phyloP scores from a whole-genome alignment of 2,113 vertebrate species.

The Ophiodon elongatus region DNA sequence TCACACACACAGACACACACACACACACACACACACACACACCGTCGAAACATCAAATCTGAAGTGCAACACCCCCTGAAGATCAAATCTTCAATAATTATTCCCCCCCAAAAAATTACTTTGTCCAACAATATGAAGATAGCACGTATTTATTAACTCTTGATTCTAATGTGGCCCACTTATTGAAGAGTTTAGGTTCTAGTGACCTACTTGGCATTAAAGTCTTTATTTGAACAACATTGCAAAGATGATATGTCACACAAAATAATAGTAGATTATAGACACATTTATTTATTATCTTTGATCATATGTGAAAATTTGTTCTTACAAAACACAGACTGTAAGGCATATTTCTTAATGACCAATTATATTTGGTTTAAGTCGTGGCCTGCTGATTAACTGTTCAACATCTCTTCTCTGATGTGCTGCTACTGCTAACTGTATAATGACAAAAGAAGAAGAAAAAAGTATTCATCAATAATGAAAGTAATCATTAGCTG shows the following conservation, averaged over 20 bases:
- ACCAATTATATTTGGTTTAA: constrained; percentile 9
- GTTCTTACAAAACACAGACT: constrained; percentile 4
- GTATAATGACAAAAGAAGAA: no score
- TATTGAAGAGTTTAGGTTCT: no score
- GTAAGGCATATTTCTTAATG: neutral
- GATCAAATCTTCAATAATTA: neutral
- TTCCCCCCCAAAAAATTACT: no score
- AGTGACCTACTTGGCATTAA: no score
- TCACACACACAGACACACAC: neutral
- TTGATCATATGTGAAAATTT: constrained; percentile 9
- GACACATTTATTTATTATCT: neutral
- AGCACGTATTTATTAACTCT: no score
- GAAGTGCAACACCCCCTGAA: neutral
- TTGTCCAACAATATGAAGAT: neutral
- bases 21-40: neutral
- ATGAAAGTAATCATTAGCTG: constrained; percentile 1
- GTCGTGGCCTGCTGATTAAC: neutral
- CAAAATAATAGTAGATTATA: neutral
- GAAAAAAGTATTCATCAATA: neutral
- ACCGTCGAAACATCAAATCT: neutral
- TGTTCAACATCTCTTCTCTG: neutral
- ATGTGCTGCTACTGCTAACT: neutral
- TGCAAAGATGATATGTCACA: constrained; percentile 10
- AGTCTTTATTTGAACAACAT: constrained; percentile 41
- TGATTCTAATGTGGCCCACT: no score